Percentiles rank a stretch among this genome's conserved stretches.
These are phyloP conservation scores for Aethes cnicana DNA, from an alignment of 2,888 invertebrate species.

Conservation along the genomic window DNA sequence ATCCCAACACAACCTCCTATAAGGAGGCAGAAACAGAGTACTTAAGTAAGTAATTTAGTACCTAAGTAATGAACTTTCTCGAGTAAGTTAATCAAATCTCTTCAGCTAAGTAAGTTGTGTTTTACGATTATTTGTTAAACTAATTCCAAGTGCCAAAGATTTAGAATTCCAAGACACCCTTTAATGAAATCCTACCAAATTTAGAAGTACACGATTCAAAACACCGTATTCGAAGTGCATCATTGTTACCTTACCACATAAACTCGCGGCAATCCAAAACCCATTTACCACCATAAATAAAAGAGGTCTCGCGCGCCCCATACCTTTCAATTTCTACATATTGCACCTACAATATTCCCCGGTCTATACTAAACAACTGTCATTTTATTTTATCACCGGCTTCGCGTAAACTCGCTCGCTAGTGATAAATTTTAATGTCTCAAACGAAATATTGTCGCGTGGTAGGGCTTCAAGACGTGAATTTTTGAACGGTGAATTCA, in stretches of 20 bases:
- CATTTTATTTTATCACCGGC: conserved; percentile 82
- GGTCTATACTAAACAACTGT: conserved; percentile 80
- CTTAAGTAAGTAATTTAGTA: too few species aligned
- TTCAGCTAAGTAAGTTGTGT: too few species aligned
- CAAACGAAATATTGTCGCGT: conserved; percentile 72
- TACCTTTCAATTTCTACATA: conserved; percentile 80
- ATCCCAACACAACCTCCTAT: too few species aligned
- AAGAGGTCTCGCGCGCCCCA: conserved; percentile 73
- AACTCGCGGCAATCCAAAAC: conserved; percentile 72
- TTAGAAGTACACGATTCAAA: too few species aligned
- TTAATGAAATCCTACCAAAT: too few species aligned
- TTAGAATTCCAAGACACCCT: too few species aligned
- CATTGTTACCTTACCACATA: conserved; percentile 42
- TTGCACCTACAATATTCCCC: conserved; percentile 67
- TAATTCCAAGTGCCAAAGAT: too few species aligned
- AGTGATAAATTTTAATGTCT: conserved; percentile 80
- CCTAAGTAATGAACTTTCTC: too few species aligned
- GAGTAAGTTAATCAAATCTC: too few species aligned
- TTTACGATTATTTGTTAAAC: too few species aligned
- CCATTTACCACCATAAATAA: conserved; percentile 77
- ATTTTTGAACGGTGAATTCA: conserved; percentile 28
- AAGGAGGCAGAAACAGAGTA: too few species aligned
- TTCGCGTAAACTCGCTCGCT: conserved; percentile 72
- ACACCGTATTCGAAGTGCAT: conserved; percentile 17
- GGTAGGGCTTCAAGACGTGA: conserved; percentile 36